These are phyloP conservation scores for Numenius arquata DNA, from an alignment of 2,113 vertebrate genomes.

Conservation along the genomic window DNA sequence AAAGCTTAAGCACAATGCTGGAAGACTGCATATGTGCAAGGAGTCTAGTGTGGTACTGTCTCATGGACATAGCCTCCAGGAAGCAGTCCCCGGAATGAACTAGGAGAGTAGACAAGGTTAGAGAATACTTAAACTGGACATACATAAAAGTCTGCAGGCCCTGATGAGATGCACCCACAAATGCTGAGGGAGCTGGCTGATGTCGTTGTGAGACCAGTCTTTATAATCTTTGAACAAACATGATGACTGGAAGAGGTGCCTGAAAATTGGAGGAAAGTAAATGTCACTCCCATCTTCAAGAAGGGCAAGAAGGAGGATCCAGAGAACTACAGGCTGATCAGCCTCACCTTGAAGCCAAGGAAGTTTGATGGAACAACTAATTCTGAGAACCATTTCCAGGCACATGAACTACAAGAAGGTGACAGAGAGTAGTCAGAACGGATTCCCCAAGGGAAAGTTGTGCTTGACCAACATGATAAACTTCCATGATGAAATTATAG, in stretches of 20 bases:
- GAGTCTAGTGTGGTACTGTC: neutral
- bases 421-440: neutral
- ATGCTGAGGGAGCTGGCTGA: neutral
- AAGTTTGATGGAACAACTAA: neutral
- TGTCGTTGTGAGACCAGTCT: neutral
- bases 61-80: neutral
- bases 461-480: neutral
- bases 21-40: neutral
- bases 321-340: neutral
- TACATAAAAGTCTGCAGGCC: neutral
- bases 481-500: neutral
- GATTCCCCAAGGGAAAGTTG: neutral
- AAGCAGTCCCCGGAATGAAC: neutral
- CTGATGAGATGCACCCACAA: neutral
- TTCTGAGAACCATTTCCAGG: neutral
- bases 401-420: neutral
- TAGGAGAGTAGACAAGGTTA: neutral
- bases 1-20: neutral
- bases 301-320: neutral
- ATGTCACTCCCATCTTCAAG: neutral
- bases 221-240: neutral
- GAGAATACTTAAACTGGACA: neutral
- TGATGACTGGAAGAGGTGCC: neutral
- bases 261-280: neutral
- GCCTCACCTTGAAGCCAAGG: neutral